phyloP scores from a whole-genome alignment of 2,113 vertebrate genomes.

The Aspiorhynchus laticeps region DNA sequence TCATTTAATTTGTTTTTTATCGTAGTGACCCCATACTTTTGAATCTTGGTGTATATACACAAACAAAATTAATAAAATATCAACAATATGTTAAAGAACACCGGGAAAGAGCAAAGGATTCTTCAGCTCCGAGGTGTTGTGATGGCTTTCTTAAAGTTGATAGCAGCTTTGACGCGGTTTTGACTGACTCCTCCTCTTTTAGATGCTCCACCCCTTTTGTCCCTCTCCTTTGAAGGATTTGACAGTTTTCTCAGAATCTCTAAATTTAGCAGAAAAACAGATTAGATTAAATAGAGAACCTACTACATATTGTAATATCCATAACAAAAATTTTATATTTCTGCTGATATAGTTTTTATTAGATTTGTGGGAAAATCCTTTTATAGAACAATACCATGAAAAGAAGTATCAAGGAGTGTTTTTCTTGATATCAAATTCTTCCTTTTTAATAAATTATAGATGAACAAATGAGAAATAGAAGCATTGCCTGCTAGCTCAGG shows the following conservation, averaged over 20 bases:
- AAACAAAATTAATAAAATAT: neutral
- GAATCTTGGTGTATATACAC: neutral
- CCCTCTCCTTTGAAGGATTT: constrained; percentile 59
- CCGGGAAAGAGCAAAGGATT: neutral
- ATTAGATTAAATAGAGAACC: neutral
- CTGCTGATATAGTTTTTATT: neutral
- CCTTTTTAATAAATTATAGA: neutral
- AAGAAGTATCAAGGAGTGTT: neutral
- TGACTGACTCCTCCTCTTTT: constrained; percentile 55
- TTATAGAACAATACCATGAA: neutral
- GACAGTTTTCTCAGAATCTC: constrained; percentile 70
- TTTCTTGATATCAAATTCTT: neutral
- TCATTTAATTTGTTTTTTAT: neutral
- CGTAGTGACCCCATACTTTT: neutral
- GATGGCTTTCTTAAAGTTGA: constrained; percentile 47
- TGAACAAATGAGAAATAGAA: neutral
- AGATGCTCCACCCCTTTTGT: constrained; percentile 39
- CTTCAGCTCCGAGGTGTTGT: constrained; percentile 41
- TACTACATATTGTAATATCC: neutral
- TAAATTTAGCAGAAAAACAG: constrained; percentile 44
- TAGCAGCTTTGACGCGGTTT: constrained; percentile 50
- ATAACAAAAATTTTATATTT: neutral
- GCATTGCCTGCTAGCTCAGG: constrained; percentile 70
- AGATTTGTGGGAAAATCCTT: neutral
- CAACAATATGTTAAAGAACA: neutral